Percentiles rank a stretch among this genome's conserved stretches.
Evolutionary conservation across 2,888 invertebrate species (phyloP).

Genomic region (Boloria selene): DNA sequence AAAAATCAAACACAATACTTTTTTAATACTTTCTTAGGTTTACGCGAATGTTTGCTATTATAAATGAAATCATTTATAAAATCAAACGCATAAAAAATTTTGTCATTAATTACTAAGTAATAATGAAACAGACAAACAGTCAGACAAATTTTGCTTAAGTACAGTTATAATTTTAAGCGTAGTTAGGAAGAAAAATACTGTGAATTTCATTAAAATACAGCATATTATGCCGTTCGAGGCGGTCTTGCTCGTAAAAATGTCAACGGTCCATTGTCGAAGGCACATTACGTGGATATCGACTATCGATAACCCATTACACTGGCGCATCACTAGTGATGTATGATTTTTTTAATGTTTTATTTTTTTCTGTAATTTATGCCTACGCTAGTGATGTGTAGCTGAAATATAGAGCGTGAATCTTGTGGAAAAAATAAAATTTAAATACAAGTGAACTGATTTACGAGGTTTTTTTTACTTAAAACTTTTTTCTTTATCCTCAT

Average conservation of each 20-base stretch:
- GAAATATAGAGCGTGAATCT: constrained; percentile 7
- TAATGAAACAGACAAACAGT: too few relatives aligned
- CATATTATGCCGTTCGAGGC: constrained; percentile 36
- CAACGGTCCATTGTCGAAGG: constrained; percentile 48
- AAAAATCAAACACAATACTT: too few relatives aligned
- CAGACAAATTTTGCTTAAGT: too few relatives aligned
- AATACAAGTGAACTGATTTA: too few relatives aligned
- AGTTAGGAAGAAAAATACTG: constrained; percentile 29
- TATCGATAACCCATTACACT: constrained; percentile 51
- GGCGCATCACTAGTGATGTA: constrained; percentile 48
- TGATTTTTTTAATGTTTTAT: constrained; percentile 37
- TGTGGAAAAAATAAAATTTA: neutral
- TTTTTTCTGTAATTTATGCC: constrained; percentile 33
- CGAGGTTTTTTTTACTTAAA: too few relatives aligned
- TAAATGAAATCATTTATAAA: too few relatives aligned
- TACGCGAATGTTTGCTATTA: too few relatives aligned
- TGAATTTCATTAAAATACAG: constrained; percentile 42
- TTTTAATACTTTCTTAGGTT: too few relatives aligned
- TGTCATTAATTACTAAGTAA: too few relatives aligned
- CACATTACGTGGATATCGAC: constrained; percentile 48
- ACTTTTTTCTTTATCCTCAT: too few relatives aligned
- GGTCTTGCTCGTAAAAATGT: constrained; percentile 51
- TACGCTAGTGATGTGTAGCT: constrained; percentile 10
- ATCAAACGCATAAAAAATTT: too few relatives aligned
- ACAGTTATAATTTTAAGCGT: neutral